Evolutionary conservation across 2,888 invertebrate genomes (phyloP), one percentile per base, ranked within the genome.

Genomic region (Lucinisca nassula): DNA sequence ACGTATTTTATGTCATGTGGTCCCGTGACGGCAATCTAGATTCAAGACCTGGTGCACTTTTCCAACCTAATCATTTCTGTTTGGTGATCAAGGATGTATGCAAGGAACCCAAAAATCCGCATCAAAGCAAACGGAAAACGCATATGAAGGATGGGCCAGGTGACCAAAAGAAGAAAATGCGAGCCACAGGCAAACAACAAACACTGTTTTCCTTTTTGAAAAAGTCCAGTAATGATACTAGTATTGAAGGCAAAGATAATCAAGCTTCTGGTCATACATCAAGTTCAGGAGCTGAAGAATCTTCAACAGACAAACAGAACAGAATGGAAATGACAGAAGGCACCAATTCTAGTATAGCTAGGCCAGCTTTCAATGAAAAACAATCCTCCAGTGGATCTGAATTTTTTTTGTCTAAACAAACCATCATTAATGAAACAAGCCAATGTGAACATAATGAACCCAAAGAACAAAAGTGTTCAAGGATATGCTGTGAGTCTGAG

Each of bases 1-100:
- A 40, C 37, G 72, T 37, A 17, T 72, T 72, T 37, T 38, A 38
- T 24, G 72, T 72, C 72, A 72, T 72, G 37, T 72, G 72, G 72
- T 37, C 35, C 4, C 72, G 72, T 72, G 72, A 37, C 6, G 72
- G 72, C n/a, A 40, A 40, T 21, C 21, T n/a, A 37, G 37, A 72
- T 72, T 38, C 72, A 10, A n/a, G 37, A n/a, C 72, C 72, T 10
- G 72, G 72, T n/a, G 4, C 38, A 27, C 40, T 72, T n/a, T 72
- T 72, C 21, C 38, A 72, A 30, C 72, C 72, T 37, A 72, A 72
- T 72, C 72, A 72, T 37, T 72, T 37, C 30, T 37, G 38, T 10
- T n/a, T 72, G 8, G 51, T 51, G 51, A 51, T 51, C 21, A 12
- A 51, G 21, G 51, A 51, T 51, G 51, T 51, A 51, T 51, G 51